These are phyloP conservation scores for Nicator chloris DNA, from an alignment of 2,113 vertebrate genomes.

Conservation along the genomic window DNA sequence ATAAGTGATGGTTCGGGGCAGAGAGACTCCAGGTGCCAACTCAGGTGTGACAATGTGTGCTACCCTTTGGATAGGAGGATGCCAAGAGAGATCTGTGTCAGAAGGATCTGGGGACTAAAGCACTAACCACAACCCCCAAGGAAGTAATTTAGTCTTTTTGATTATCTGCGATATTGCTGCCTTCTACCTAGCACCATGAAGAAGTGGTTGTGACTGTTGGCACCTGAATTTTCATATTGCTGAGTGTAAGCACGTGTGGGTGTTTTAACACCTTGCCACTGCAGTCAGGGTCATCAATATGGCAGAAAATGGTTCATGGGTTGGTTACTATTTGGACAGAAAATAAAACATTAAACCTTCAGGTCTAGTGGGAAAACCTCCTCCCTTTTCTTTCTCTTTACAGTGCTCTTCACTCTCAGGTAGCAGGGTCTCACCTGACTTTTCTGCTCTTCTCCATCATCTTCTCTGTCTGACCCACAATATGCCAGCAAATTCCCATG, in stretches of 20 bases:
- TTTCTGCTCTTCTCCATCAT: background rate
- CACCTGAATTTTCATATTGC: background rate
- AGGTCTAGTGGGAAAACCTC: background rate
- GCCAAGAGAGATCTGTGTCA: accelerated
- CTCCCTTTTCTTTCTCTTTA: background rate
- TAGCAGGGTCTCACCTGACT: background rate
- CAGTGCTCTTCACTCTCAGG: background rate
- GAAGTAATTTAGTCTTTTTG: background rate
- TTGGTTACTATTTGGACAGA: background rate
- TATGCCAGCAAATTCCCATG: background rate
- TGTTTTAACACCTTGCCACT: background rate
- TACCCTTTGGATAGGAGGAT: background rate
- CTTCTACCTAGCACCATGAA: background rate
- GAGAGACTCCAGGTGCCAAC: background rate
- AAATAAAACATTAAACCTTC: background rate
- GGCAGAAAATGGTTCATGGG: background rate
- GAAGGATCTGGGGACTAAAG: background rate
- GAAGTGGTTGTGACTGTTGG: background rate
- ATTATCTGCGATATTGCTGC: background rate
- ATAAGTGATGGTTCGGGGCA: background rate
- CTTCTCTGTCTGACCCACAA: background rate
- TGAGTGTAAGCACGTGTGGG: background rate
- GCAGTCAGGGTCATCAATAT: background rate
- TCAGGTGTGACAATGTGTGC: background rate
- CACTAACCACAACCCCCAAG: background rate